phyloP scores from a whole-genome alignment of 1,140 invertebrate genomes.

The Glossosoma conforme region DNA sequence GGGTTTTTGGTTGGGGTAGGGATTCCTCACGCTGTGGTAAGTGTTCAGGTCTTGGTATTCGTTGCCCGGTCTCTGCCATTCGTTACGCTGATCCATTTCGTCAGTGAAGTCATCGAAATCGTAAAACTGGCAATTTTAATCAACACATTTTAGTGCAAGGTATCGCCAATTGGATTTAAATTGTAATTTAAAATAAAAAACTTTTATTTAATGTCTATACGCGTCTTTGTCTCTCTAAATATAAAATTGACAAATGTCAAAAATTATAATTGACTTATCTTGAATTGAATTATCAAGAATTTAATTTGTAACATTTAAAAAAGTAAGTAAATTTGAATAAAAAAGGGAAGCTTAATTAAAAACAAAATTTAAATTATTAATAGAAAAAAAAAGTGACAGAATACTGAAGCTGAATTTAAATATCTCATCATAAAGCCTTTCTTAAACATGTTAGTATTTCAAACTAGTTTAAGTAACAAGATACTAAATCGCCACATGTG shows the following conservation, averaged over 20 bases:
- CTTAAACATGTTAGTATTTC: too few species aligned
- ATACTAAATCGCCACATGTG: too few species aligned
- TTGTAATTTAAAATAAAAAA: too few species aligned
- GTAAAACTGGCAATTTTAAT: conserved; percentile 16
- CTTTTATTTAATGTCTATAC: background rate
- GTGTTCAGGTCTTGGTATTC: conserved; percentile 20
- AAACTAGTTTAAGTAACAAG: too few species aligned
- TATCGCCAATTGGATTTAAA: too few species aligned
- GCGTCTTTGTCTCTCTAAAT: background rate
- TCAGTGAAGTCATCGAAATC: conserved; percentile 27
- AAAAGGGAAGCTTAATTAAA: too few species aligned
- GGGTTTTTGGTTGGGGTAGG: conserved; percentile 25
- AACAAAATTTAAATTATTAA: too few species aligned
- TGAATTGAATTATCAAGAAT: background rate
- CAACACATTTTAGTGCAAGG: conserved; percentile 2
- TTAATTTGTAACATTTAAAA: too few species aligned
- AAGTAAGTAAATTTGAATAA: too few species aligned
- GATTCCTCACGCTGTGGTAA: conserved; percentile 26
- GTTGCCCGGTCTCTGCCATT: conserved; percentile 21
- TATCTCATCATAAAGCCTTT: too few species aligned
- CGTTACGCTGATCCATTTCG: conserved; percentile 23
- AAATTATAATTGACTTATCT: background rate
- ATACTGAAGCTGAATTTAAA: too few species aligned
- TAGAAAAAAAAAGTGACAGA: too few species aligned
- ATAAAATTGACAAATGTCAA: background rate